Evolutionary conservation across 2,797 vertebrate species (phyloP), one percentile per base, ranked within the genome.

Genomic region (Sebastes cheni): DNA sequence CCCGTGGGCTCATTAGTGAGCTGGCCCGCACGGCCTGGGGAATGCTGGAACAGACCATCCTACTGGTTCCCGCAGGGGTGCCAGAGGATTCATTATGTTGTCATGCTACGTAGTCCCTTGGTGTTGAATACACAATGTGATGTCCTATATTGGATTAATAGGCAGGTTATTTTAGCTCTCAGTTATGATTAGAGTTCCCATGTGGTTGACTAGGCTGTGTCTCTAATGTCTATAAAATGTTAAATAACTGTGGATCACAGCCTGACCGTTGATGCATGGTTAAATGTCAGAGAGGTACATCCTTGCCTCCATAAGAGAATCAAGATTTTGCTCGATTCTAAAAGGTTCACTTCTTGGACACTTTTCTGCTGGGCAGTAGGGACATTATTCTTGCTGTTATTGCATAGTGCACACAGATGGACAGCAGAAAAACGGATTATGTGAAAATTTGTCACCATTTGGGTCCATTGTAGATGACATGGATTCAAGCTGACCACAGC

Each of bases 1-100:
- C 94, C 94, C 89, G 93, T 95, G 94, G 89, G 92, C 93, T 95
- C 91, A 94, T 94, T 95, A 95, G 93, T 95, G 88, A 92, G 84
- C 91, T 82, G 86, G 89, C 90, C 93, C 89, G 34, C 75, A 64
- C 25, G 23, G 91, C 91, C 91, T 83, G 67, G 91, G 89, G 89
- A 92, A 90, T 79, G 84, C 86, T 85, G 90, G 92, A 94, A 90
- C 90, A 90, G 89, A 91, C 93, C 93, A 95, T 91, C 92, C 82
- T 67, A 30, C 81, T 39, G 8, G 83, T 86, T 93, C 91, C 93
- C 90, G 42, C 60, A 92, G 94, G 93, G 92, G 91, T 91, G 92
- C 84, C 89, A 80, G 81, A 88, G 84, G 85, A 93, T 89, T 92
- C 85, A 92, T 93, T 91, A 91, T 82, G 77, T 84, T 77, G 75